phyloP scores from a whole-genome alignment of 2,888 invertebrate genomes.

The Schizaphis graminum region DNA sequence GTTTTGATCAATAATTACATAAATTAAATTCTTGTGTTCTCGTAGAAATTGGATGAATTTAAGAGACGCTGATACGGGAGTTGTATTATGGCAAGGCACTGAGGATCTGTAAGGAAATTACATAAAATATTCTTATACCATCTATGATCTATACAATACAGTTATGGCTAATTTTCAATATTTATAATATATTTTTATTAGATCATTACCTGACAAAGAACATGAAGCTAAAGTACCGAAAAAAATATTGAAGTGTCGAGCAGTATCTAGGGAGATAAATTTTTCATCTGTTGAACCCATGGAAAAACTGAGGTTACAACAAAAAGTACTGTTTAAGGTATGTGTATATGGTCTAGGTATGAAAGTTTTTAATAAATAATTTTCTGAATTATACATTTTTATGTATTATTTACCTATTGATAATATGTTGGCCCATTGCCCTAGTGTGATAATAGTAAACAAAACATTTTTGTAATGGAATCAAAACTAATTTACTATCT shows the following conservation, averaged over 20 bases:
- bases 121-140: background rate
- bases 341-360: background rate
- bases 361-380: background rate
- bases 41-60: slow-evolving; percentile 96
- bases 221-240: slow-evolving; percentile 99
- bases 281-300: slow-evolving; percentile 92
- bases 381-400: background rate
- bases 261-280: slow-evolving; percentile 90
- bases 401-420: background rate
- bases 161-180: background rate
- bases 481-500: background rate
- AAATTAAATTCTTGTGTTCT: slow-evolving; percentile 69
- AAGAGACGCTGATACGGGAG: slow-evolving; percentile 93
- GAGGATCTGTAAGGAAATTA: slow-evolving; percentile 82
- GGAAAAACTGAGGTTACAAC: slow-evolving; percentile 96
- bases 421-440: background rate
- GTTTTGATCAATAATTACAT: slow-evolving; percentile 1
- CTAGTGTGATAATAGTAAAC: background rate
- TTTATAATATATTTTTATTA: slow-evolving; percentile 67
- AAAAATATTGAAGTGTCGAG: slow-evolving; percentile 92
- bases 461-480: background rate
- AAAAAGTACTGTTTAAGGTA: slow-evolving; percentile 77
- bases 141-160: background rate
- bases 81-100: slow-evolving; percentile 96
- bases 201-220: slow-evolving; percentile 85